A percentile compares a stretch with the other conserved stretches of the same genome.
Conservation (phyloP, 2,113 vertebrate genomes). For the Eupsittula cactorum region DNA sequence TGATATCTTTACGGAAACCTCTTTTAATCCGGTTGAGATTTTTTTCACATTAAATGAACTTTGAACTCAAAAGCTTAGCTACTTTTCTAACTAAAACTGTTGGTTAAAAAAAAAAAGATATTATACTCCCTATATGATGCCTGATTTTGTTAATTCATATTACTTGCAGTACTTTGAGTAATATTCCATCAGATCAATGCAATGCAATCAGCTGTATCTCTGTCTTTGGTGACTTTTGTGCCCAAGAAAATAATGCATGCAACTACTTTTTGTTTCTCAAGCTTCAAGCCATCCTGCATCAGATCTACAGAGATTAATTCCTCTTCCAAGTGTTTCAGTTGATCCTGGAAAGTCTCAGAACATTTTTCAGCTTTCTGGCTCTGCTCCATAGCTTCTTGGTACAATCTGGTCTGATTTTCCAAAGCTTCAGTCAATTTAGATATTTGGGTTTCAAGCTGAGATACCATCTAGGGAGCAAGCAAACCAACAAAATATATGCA, state of each 20-base stretch:
- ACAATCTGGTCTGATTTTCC: slow-evolving; percentile 71
- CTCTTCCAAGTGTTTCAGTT: slow-evolving; percentile 77
- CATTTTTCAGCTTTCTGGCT: slow-evolving; percentile 78
- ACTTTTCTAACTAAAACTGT: neutral
- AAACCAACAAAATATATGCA: neutral
- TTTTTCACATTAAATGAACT: neutral
- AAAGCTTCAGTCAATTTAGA: slow-evolving; percentile 74
- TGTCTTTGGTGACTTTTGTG: neutral
- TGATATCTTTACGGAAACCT: neutral
- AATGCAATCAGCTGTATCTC: neutral
- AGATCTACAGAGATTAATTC: slow-evolving; percentile 79
- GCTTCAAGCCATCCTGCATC: slow-evolving; percentile 76
- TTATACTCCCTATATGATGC: neutral
- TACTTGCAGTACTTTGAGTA: neutral
- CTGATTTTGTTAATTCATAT: neutral
- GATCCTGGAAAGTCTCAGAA: slow-evolving; percentile 75
- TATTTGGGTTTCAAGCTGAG: slow-evolving; percentile 79
- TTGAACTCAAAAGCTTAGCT: neutral
- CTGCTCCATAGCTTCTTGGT: slow-evolving; percentile 76
- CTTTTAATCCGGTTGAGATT: neutral
- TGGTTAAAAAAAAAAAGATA: neutral
- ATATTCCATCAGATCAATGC: neutral
- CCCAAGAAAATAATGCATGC: neutral
- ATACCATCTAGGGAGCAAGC: slow-evolving; percentile 68
- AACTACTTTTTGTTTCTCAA: slow-evolving; percentile 84